Conservation (phyloP, 1,140 invertebrate species). For the Macrosteles quadrilineatus region DNA sequence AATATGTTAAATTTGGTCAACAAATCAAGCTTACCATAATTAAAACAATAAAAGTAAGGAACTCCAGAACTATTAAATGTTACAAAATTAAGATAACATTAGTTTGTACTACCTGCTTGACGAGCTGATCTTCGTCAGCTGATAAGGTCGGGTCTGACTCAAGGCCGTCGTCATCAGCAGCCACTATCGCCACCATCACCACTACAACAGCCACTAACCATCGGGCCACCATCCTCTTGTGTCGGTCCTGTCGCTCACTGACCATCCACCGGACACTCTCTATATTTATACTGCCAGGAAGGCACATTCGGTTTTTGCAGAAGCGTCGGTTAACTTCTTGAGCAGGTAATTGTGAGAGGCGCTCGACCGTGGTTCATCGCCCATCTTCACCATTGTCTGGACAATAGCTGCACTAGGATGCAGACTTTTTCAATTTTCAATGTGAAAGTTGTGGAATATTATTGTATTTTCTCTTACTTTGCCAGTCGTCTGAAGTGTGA, state of each 20-base stretch:
- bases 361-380: neutral
- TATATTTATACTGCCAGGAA: slow-evolving; percentile 13
- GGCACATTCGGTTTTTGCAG: slow-evolving; percentile 18
- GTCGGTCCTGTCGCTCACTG: neutral
- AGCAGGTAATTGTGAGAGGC: slow-evolving; percentile 1
- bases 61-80: no score
- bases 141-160: neutral
- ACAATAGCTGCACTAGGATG: no score
- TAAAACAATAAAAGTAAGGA: no score
- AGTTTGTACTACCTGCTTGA: slow-evolving; percentile 6
- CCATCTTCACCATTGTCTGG: no score
- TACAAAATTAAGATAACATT: slow-evolving; percentile 9
- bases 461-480: no score
- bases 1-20: no score
- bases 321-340: slow-evolving; percentile 19
- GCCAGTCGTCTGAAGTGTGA: no score
- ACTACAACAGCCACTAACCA: neutral
- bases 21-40: no score
- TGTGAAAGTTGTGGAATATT: no score
- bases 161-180: neutral
- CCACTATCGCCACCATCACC: neutral
- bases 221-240: neutral
- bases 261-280: neutral
- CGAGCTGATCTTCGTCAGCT: neutral
- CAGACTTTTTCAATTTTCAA: no score